phyloP scores from a whole-genome alignment of 2,113 vertebrate species.

The Setophaga coronata region DNA sequence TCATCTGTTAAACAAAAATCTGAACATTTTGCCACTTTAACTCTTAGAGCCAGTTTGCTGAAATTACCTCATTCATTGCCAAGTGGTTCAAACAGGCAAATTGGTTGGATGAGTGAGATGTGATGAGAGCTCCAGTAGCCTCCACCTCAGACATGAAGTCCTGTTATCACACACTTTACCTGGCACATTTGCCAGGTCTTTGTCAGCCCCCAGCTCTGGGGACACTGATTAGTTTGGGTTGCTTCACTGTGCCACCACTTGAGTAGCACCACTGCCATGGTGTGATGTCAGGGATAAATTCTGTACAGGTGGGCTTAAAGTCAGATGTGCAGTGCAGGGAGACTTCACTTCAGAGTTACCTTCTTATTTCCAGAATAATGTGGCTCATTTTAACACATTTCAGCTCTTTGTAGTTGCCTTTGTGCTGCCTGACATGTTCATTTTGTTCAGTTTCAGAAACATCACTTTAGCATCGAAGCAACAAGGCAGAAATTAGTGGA shows the following conservation, averaged over 20 bases:
- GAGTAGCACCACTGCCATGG: not conserved
- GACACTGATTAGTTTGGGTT: not conserved
- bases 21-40: not conserved
- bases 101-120: not conserved
- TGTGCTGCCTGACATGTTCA: not conserved
- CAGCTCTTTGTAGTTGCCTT: not conserved
- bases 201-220: not conserved
- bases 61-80: not conserved
- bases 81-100: not conserved
- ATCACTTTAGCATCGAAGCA: slow-evolving; percentile 71
- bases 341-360: not conserved
- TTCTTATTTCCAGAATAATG: not conserved
- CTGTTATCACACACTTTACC: not conserved
- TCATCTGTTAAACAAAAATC: not conserved
- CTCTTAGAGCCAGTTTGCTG: not conserved
- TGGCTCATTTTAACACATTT: not conserved
- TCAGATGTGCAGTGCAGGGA: not conserved
- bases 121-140: not conserved
- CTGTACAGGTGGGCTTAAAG: not conserved
- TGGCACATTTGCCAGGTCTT: not conserved
- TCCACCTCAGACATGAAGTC: not conserved
- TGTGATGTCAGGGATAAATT: not conserved
- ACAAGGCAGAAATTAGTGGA: slow-evolving; percentile 88
- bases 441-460: slow-evolving; percentile 86
- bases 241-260: not conserved